Evolutionary conservation across 1,140 invertebrate genomes (phyloP).

Genomic region (Drosophila rufa): DNA sequence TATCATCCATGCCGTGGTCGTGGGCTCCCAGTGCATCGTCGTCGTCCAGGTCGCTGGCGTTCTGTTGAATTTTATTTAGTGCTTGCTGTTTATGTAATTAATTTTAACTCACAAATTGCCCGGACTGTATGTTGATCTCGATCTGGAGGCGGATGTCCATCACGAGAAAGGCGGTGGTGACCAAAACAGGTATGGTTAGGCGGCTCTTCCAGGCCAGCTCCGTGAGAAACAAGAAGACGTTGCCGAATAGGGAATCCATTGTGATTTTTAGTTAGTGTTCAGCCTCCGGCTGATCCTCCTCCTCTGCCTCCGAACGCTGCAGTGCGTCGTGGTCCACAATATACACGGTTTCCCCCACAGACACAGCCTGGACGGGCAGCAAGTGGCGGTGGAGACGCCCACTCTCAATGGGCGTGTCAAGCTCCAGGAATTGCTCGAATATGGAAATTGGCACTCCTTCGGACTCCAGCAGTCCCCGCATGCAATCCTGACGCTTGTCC

Average conservation of each 20-base stretch:
- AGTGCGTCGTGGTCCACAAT: constrained; percentile 86
- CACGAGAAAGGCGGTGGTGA: constrained; percentile 86
- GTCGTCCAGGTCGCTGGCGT: constrained; percentile 73
- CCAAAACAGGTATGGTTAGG: constrained; percentile 85
- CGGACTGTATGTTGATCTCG: constrained; percentile 86
- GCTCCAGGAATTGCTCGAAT: constrained; percentile 70
- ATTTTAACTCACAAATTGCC: constrained; percentile 64
- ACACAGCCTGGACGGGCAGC: constrained; percentile 85
- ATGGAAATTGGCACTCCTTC: constrained; percentile 53
- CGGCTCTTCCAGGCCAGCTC: constrained; percentile 86
- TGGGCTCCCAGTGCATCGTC: constrained; percentile 31
- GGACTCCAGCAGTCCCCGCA: constrained; percentile 82
- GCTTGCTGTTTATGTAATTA: too few species aligned
- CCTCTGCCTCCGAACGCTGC: constrained; percentile 28
- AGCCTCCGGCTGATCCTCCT: constrained; percentile 9
- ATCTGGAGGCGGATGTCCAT: constrained; percentile 86
- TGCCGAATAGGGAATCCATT: constrained; percentile 80
- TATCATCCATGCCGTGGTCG: constrained; percentile 54
- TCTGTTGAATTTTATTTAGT: constrained; percentile 33
- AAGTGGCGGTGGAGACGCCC: constrained; percentile 84
- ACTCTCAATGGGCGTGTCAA: constrained; percentile 84
- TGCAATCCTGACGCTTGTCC: constrained; percentile 85
- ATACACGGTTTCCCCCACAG: constrained; percentile 85
- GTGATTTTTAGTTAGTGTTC: constrained; percentile 34
- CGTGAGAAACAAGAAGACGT: constrained; percentile 86